These are phyloP conservation scores for Serilophus lunatus DNA, from an alignment of 2,113 vertebrate genomes.

Conservation along the genomic window DNA sequence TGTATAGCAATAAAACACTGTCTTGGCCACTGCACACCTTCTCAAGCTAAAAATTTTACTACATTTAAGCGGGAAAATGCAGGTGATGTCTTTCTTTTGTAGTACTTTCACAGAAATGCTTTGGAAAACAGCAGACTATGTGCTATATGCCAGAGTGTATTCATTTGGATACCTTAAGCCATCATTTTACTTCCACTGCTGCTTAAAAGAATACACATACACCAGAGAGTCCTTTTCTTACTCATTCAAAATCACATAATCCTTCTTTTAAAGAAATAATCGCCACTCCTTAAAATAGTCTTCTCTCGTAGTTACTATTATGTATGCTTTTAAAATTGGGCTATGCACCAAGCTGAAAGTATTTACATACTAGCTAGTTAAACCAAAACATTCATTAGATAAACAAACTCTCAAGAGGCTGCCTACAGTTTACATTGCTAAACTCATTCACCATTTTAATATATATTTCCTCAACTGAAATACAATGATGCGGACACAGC, in stretches of 20 bases:
- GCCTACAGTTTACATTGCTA: slow-evolving; percentile 62
- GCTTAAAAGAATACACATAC: neutral
- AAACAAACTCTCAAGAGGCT: slow-evolving; percentile 70
- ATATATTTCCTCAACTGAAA: slow-evolving; percentile 11
- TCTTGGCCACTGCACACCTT: neutral
- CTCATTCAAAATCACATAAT: slow-evolving; percentile 67
- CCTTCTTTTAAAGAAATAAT: slow-evolving; percentile 69
- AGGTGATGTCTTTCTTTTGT: slow-evolving; percentile 43
- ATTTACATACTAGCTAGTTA: slow-evolving; percentile 62
- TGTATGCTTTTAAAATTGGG: slow-evolving; percentile 59
- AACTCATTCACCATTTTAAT: slow-evolving; percentile 53
- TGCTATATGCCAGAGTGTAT: neutral
- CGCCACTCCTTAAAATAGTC: slow-evolving; percentile 35
- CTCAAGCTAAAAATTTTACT: neutral
- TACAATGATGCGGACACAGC: neutral
- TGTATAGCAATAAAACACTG: neutral
- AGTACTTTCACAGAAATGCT: neutral
- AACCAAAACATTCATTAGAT: slow-evolving; percentile 62
- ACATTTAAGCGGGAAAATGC: neutral
- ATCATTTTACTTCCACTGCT: slow-evolving; percentile 11
- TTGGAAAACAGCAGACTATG: neutral
- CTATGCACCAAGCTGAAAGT: slow-evolving; percentile 56
- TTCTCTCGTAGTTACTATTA: slow-evolving; percentile 65
- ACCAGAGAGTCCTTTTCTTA: slow-evolving; percentile 12
- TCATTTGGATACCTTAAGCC: slow-evolving; percentile 35